Percentiles rank a stretch among this genome's conserved stretches.
phyloP scores from a whole-genome alignment of 1,140 invertebrate species.

The Nephila pilipes region DNA sequence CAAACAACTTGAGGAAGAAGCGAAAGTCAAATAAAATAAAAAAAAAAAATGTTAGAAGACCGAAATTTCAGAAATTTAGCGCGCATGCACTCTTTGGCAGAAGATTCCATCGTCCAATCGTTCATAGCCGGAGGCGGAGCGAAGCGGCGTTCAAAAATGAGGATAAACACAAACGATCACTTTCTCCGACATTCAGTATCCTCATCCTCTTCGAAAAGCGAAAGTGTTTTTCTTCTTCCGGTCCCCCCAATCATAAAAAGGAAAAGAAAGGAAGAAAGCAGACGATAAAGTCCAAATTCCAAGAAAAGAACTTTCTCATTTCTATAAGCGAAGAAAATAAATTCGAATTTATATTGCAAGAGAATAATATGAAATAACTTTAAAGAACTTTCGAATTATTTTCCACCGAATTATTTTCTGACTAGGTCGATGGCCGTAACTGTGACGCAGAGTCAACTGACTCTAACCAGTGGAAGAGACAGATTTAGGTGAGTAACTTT shows the following conservation, averaged over 20 bases:
- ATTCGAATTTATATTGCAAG: not conserved
- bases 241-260: not conserved
- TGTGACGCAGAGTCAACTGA: constrained; percentile 75
- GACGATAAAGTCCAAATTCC: not conserved
- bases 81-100: constrained; percentile 68
- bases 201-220: constrained; percentile 65
- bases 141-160: constrained; percentile 49
- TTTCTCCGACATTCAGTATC: constrained; percentile 76
- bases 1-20: not conserved
- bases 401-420: constrained; percentile 10
- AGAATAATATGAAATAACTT: constrained; percentile 28
- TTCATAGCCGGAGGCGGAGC: constrained; percentile 68
- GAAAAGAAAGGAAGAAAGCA: not conserved
- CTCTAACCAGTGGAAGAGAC: constrained; percentile 76
- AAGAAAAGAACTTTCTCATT: not conserved
- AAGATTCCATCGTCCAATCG: constrained; percentile 60
- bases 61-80: constrained; percentile 62
- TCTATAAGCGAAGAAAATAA: not conserved
- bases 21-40: not conserved
- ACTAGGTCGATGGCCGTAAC: constrained; percentile 71
- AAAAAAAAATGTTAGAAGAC: constrained; percentile 8
- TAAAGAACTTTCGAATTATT: not conserved
- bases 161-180: constrained; percentile 74
- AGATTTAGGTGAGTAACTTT: constrained; percentile 74
- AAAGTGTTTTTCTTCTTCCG: constrained; percentile 52